Base-by-base conservation (phyloP, 2,888 invertebrate genomes). In the Pristionchus arcanus region DNA sequence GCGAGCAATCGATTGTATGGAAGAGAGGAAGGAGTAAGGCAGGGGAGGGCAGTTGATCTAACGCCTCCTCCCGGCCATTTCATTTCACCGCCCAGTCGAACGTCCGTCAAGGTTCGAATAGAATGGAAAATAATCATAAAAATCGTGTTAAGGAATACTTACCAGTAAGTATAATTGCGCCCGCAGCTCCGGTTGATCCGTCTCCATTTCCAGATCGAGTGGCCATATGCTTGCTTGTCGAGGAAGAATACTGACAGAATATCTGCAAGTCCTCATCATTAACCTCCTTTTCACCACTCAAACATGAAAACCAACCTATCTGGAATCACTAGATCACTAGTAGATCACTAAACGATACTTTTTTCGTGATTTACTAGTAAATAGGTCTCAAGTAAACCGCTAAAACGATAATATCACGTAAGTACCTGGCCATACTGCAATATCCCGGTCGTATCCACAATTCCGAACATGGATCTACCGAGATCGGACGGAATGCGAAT, bases 391-490 rank as follows among this genome's bases (percentile, higher is more conserved):
- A n/a, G n/a, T n/a, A n/a, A n/a, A n/a, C n/a, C n/a, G n/a, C n/a
- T n/a, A n/a, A n/a, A n/a, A n/a, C n/a, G n/a, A 28, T 37, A 74
- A 19, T n/a, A 74, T 74, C 19, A 19, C 16, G 37, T 13, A 77
- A 77, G 49, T n/a, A 91, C 90, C 83, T 93, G 93, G 37, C 94
- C 94, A 88, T 92, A 92, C 89, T 93, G 93, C 28, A 94, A 90
- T 9, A 90, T 90, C 19, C 94, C 94, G 1, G 93, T 92, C 55
- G 94, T 94, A 68, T 95, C 95, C 19, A 93, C 91, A 3, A 94
- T 92, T 19, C 95, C 95, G 81, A 95, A 92, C 93, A 94, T 92
- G 25, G 93, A 92, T 16, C 95, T 90, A 3, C 93, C 93, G 16
- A 37, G 42, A 21, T 83, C 53, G 2, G 66, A 37, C 25, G 86